These are phyloP conservation scores for Lysandra coridon DNA, from an alignment of 2,888 invertebrate species.

Conservation along the genomic window DNA sequence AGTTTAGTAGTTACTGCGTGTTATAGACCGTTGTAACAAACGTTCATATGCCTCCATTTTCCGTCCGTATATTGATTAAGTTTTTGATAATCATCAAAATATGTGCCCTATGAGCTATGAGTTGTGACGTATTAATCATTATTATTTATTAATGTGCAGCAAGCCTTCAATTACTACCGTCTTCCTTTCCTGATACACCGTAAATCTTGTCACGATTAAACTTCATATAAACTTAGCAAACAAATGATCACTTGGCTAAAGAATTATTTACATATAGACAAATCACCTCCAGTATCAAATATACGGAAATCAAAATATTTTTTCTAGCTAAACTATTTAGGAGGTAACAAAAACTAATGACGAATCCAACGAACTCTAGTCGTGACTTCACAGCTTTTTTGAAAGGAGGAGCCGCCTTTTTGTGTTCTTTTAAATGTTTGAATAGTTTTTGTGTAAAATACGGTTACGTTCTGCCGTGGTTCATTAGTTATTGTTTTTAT, in stretches of 20 bases:
- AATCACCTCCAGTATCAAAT: background rate
- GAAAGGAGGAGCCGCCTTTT: conserved; percentile 29
- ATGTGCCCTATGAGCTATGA: too few species aligned
- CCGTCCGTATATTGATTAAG: too few species aligned
- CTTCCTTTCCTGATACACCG: too few species aligned
- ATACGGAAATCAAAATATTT: background rate
- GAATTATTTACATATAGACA: background rate
- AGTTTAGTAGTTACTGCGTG: too few species aligned
- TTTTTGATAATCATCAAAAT: too few species aligned
- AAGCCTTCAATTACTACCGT: too few species aligned
- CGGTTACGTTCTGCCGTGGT: conserved; percentile 6
- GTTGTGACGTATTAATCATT: too few species aligned
- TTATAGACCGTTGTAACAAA: too few species aligned
- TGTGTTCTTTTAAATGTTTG: conserved; percentile 27
- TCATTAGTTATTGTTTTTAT: conserved; percentile 10
- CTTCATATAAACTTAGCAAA: background rate
- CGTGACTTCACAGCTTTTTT: conserved; percentile 66
- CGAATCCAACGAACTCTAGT: conserved; percentile 46
- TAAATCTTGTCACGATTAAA: background rate
- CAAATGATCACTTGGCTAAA: background rate
- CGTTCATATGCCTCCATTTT: too few species aligned
- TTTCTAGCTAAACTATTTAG: background rate
- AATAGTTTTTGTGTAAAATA: conserved; percentile 13
- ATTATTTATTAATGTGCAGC: too few species aligned
- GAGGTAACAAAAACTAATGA: conserved; percentile 24